Evolutionary conservation across 2,888 invertebrate species (phyloP).

Genomic region (Andricus curvator): DNA sequence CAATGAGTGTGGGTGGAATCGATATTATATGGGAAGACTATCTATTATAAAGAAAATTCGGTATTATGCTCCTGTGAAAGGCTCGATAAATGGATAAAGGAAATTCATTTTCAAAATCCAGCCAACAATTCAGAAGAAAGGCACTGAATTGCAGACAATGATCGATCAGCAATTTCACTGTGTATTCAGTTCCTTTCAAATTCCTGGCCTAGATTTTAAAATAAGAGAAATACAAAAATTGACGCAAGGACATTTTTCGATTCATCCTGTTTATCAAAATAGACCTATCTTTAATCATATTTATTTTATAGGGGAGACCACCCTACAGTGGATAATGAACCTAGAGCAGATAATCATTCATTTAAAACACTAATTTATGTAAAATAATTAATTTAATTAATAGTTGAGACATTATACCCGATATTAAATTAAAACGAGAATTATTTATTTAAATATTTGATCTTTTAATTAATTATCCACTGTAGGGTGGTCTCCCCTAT

Average conservation of each 20-base stretch:
- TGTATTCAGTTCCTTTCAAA: constrained; percentile 10
- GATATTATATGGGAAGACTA: constrained; percentile 14
- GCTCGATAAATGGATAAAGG: neutral
- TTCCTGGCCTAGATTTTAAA: constrained; percentile 24
- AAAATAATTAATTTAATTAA: too few species aligned
- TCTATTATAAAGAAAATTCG: constrained; percentile 36
- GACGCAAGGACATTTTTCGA: neutral
- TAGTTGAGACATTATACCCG: too few species aligned
- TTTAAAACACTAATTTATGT: too few species aligned
- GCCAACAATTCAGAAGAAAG: constrained; percentile 27
- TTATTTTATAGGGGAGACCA: too few species aligned
- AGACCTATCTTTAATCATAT: neutral
- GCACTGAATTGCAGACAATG: constrained; percentile 26
- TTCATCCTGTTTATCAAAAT: neutral
- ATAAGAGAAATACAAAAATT: neutral
- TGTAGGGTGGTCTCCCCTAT: too few species aligned
- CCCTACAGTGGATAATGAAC: too few species aligned
- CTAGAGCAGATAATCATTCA: too few species aligned
- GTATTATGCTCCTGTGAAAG: constrained; percentile 32
- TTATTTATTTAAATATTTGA: too few species aligned
- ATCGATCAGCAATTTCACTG: constrained; percentile 20
- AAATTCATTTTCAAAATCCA: constrained; percentile 20
- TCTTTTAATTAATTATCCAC: too few species aligned
- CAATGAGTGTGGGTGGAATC: constrained; percentile 21
- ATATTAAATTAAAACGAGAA: too few species aligned